Evolutionary conservation across 2,797 vertebrate species (phyloP).

Genomic region (Pelodytes ibericus): DNA sequence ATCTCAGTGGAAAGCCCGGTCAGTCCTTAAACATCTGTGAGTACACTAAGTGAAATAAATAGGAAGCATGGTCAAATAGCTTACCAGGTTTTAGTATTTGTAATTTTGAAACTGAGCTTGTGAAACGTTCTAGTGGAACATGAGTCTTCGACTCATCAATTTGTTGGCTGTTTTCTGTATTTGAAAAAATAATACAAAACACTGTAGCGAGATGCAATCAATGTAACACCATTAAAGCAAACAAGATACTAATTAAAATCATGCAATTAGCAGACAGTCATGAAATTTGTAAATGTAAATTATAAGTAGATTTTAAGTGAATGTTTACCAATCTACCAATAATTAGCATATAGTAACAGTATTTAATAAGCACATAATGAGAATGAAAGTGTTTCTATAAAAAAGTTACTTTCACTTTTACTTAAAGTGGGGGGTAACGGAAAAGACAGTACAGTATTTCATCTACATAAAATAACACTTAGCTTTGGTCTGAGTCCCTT

Average conservation of each 20-base stretch:
- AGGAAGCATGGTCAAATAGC: no score
- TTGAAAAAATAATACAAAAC: not conserved
- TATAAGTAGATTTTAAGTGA: not conserved
- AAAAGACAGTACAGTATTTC: no score
- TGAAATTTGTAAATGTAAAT: not conserved
- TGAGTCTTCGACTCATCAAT: no score
- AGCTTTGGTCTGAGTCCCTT: no score
- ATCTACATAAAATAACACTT: no score
- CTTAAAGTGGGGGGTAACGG: no score
- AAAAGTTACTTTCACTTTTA: not conserved
- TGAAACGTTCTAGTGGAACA: no score
- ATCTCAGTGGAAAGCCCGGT: no score
- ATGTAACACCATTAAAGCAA: not conserved
- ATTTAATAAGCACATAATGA: not conserved
- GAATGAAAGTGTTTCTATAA: not conserved
- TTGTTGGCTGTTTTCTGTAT: not conserved
- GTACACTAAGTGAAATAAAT: no score
- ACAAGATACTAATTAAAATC: not conserved
- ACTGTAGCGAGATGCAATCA: not conserved
- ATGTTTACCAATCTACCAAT: not conserved
- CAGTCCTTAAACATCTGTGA: no score
- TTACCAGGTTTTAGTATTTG: no score
- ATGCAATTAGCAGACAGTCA: not conserved
- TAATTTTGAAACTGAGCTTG: no score
- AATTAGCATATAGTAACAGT: not conserved